These are phyloP conservation scores for Calliphora vicina DNA, from an alignment of 1,140 invertebrate genomes.

Conservation along the genomic window DNA sequence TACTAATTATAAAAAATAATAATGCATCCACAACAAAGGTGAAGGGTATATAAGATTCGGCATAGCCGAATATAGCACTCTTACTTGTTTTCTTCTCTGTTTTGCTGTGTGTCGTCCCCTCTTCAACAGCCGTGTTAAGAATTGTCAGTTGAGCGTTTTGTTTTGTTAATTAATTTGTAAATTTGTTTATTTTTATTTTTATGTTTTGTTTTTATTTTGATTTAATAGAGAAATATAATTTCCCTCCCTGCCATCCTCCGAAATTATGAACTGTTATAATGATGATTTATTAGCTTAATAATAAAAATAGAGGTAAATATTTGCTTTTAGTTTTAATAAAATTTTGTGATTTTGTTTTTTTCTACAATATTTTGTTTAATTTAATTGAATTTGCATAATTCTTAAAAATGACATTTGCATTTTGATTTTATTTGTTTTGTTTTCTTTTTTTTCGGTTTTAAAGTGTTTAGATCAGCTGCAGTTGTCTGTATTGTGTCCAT, in stretches of 20 bases:
- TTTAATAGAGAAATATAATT: not conserved
- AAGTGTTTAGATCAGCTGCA: not conserved
- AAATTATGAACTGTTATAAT: not conserved
- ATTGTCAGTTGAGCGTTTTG: constrained; percentile 31
- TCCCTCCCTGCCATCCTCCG: not conserved
- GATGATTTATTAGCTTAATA: not conserved
- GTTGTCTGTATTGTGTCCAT: not conserved
- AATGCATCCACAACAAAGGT: too few relatives aligned
- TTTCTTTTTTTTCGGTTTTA: not conserved
- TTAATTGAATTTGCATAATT: constrained; percentile 30
- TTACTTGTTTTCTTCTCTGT: too few relatives aligned
- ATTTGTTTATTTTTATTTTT: constrained; percentile 26
- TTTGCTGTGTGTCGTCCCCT: too few relatives aligned
- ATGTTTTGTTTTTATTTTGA: not conserved
- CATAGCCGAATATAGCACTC: too few relatives aligned
- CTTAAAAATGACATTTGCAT: constrained; percentile 5
- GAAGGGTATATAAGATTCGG: too few relatives aligned
- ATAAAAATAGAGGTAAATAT: not conserved
- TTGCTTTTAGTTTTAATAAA: not conserved
- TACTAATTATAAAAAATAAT: too few relatives aligned
- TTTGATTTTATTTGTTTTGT: not conserved
- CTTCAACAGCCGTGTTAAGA: not conserved
- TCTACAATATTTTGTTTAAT: not conserved
- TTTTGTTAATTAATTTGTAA: constrained; percentile 29
- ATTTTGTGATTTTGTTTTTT: not conserved